Percentiles rank a stretch among this genome's conserved stretches.
These are phyloP conservation scores for Drosophila nr. fundita DNA, from an alignment of 2,888 invertebrate species.

Conservation along the genomic window DNA sequence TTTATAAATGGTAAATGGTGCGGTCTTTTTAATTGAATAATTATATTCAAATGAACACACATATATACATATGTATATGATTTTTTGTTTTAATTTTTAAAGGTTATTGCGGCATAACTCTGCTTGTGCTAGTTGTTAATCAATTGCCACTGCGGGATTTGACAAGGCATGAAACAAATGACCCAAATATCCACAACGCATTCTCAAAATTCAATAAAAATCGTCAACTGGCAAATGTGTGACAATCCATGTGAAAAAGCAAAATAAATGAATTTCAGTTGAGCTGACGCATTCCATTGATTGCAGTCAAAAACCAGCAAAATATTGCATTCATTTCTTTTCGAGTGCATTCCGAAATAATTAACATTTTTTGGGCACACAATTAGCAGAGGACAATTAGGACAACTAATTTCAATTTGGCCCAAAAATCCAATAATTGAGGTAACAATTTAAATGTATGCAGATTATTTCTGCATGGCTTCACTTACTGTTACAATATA, in stretches of 20 bases:
- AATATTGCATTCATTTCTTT: conserved; percentile 60
- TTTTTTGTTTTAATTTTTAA: not conserved
- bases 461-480: not conserved
- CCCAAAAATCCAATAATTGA: not conserved
- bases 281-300: conserved; percentile 45
- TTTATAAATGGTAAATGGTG: conserved; percentile 36
- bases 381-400: conserved; percentile 45
- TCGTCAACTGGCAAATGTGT: conserved; percentile 34
- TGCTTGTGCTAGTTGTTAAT: conserved; percentile 56
- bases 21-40: conserved; percentile 75
- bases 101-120: conserved; percentile 16
- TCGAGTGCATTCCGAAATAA: conserved; percentile 51
- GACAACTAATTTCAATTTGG: conserved; percentile 41
- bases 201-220: conserved; percentile 62
- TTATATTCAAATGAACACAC: conserved; percentile 42
- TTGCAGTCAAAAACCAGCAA: conserved; percentile 51
- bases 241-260: conserved; percentile 38
- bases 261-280: conserved; percentile 43
- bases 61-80: conserved; percentile 2
- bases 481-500: not conserved
- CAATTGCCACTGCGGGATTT: conserved; percentile 61
- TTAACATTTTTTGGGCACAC: conserved; percentile 54
- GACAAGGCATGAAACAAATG: conserved; percentile 47
- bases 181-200: conserved; percentile 42
- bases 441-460: not conserved